Evolutionary conservation across 2,888 invertebrate genomes (phyloP).

Genomic region (Troides aeacus): DNA sequence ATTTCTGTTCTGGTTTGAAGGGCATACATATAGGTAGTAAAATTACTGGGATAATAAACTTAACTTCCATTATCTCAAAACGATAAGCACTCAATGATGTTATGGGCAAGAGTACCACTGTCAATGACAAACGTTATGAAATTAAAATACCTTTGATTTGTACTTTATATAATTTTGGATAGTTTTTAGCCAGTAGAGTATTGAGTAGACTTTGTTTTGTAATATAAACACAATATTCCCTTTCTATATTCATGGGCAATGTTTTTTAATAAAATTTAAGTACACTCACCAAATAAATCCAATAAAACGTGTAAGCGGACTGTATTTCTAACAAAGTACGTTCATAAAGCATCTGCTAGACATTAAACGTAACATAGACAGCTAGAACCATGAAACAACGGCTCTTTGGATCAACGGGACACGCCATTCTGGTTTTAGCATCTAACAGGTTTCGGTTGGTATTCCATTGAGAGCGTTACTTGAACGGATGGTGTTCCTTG

Average conservation of each 20-base stretch:
- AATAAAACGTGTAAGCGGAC: conserved; percentile 28
- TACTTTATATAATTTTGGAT: too few relatives aligned
- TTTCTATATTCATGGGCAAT: background rate
- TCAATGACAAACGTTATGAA: too few relatives aligned
- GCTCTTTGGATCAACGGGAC: conserved; percentile 46
- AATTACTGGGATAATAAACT: too few relatives aligned
- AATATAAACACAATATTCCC: background rate
- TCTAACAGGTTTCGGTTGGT: conserved; percentile 41
- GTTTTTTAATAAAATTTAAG: conserved; percentile 12
- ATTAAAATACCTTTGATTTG: too few relatives aligned
- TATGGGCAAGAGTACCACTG: too few relatives aligned
- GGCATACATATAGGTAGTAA: too few relatives aligned
- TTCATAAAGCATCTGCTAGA: conserved; percentile 63
- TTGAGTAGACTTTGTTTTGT: background rate
- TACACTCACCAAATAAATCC: conserved; percentile 23
- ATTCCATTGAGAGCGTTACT: conserved; percentile 44
- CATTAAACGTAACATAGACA: conserved; percentile 55
- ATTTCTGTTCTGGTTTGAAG: too few relatives aligned
- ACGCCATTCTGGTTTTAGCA: conserved; percentile 45
- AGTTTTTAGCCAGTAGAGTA: too few relatives aligned
- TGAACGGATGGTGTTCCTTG: conserved; percentile 66
- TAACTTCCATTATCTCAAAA: too few relatives aligned
- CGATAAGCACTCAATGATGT: too few relatives aligned
- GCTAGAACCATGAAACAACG: conserved; percentile 60
- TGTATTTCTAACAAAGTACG: conserved; percentile 37